Evolutionary conservation across 2,113 vertebrate genomes (phyloP).

Genomic region (Chlorodrepanis virens): DNA sequence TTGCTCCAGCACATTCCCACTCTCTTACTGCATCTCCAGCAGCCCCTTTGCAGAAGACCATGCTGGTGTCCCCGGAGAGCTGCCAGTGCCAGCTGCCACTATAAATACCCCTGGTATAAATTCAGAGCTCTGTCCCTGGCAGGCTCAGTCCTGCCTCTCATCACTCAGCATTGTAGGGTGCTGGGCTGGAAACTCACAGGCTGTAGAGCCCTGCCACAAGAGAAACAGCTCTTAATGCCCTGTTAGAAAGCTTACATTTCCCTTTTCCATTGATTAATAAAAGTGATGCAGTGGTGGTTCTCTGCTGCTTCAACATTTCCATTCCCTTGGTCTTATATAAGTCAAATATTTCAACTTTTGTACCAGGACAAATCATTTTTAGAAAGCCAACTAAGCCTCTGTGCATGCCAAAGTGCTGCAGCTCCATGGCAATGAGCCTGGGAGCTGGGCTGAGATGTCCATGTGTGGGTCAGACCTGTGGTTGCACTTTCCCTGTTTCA

Average conservation of each 20-base stretch:
- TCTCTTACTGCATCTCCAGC: neutral
- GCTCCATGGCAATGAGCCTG: neutral
- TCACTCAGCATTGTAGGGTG: neutral
- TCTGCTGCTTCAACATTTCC: neutral
- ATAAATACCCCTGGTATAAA: conserved; percentile 39
- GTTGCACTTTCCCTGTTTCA: neutral
- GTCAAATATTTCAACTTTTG: neutral
- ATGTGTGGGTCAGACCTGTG: neutral
- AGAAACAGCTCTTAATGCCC: neutral
- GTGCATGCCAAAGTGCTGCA: neutral
- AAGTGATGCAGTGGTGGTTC: neutral
- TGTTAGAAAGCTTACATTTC: neutral
- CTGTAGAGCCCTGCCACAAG: neutral
- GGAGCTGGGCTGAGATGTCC: neutral
- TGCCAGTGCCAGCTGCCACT: conserved; percentile 16
- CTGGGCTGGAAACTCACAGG: neutral
- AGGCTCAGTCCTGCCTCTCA: conserved; percentile 4
- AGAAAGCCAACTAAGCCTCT: neutral
- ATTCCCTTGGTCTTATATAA: neutral
- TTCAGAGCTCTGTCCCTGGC: neutral
- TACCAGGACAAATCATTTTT: neutral
- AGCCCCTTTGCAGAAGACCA: neutral
- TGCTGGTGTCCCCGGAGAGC: neutral
- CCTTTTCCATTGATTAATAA: neutral
- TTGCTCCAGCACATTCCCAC: neutral